A percentile compares a stretch with the other conserved stretches of the same genome.
Evolutionary conservation across 2,797 vertebrate species (phyloP).

Genomic region (Furcifer pardalis): DNA sequence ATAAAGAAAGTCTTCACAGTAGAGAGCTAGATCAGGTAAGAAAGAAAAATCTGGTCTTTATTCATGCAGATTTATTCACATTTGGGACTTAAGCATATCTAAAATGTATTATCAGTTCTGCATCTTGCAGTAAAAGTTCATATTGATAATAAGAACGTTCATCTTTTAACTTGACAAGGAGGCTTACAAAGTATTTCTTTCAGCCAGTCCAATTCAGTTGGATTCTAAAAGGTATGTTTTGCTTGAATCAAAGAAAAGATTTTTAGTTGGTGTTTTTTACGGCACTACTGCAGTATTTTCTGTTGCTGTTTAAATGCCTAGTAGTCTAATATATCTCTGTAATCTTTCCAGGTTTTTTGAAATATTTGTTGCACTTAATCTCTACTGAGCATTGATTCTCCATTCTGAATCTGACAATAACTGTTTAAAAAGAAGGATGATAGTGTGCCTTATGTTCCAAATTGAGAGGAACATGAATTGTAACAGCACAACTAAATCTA

Average conservation of each 20-base stretch:
- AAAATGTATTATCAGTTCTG: not conserved
- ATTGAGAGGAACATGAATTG: not conserved
- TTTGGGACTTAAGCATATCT: not conserved
- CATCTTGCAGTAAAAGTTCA: not conserved
- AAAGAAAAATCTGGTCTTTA: not conserved
- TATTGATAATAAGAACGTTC: not conserved
- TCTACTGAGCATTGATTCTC: not conserved
- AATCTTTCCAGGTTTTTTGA: not conserved
- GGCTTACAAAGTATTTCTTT: not conserved
- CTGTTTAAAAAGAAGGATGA: not conserved
- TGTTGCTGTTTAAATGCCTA: not conserved
- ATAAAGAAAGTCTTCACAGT: conserved; percentile 67
- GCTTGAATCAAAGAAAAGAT: not conserved
- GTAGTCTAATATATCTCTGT: not conserved
- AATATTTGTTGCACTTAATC: not conserved
- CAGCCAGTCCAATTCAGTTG: not conserved
- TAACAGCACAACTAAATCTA: not conserved
- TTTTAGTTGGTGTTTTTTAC: not conserved
- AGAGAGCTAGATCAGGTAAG: conserved; percentile 75
- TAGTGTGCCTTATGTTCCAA: not conserved
- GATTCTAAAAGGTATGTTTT: not conserved
- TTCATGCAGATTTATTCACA: not conserved
- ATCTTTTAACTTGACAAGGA: too few relatives aligned
- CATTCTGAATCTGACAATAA: not conserved
- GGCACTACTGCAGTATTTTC: not conserved